Evolutionary conservation across 2,113 vertebrate genomes (phyloP).

Genomic region (Phylloscopus trochiloides): DNA sequence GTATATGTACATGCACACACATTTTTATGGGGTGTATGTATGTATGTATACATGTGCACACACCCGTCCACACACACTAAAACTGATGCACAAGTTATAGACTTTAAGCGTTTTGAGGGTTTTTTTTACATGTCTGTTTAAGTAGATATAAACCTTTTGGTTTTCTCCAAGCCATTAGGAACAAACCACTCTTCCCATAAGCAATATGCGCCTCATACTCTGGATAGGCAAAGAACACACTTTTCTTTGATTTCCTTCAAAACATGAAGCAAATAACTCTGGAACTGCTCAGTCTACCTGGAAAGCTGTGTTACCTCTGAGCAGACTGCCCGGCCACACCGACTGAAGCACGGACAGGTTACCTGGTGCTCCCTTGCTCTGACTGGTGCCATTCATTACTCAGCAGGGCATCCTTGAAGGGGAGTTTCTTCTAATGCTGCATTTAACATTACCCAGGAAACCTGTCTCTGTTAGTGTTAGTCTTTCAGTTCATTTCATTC

Average conservation of each 20-base stretch:
- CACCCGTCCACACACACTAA: slow-evolving; percentile 32
- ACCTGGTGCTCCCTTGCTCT: background rate
- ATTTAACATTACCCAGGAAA: background rate
- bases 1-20: background rate
- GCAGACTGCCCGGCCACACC: background rate
- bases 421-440: background rate
- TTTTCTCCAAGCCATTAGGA: slow-evolving; percentile 52
- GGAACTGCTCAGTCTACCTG: background rate
- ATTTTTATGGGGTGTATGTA: background rate
- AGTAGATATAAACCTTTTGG: slow-evolving; percentile 22
- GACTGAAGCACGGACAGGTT: background rate
- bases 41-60: slow-evolving; percentile 24
- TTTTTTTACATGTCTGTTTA: slow-evolving; percentile 28
- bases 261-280: slow-evolving; percentile 6
- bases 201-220: slow-evolving; percentile 45
- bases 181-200: slow-evolving; percentile 54
- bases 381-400: background rate
- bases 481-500: background rate
- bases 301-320: background rate
- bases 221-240: background rate
- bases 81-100: slow-evolving; percentile 69
- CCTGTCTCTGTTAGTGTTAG: background rate
- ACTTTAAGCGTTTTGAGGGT: slow-evolving; percentile 40
- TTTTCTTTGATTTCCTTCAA: slow-evolving; percentile 27
- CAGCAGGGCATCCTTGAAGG: background rate